A percentile compares a stretch with the other conserved stretches of the same genome.
These are phyloP conservation scores for Crotalus horridus DNA, from an alignment of 2,113 vertebrate genomes.

Conservation along the genomic window DNA sequence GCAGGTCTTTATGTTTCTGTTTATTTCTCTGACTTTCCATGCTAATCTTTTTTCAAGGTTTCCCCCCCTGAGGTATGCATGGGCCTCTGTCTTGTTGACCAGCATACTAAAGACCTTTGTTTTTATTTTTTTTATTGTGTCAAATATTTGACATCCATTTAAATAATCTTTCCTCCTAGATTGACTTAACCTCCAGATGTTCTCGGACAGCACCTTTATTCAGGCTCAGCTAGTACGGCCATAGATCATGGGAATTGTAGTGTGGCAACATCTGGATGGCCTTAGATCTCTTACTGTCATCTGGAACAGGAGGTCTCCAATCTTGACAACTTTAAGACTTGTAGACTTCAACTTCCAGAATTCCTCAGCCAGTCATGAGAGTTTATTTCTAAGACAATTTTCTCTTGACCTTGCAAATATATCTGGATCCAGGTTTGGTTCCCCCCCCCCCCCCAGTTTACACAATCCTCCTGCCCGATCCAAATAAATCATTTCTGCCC, in stretches of 20 bases:
- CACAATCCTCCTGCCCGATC: not conserved
- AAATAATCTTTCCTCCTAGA: not conserved
- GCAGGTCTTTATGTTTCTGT: not conserved
- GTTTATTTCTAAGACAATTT: not conserved
- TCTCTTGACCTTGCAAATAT: not conserved
- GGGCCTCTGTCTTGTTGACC: no score
- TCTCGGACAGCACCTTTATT: not conserved
- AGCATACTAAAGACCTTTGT: not conserved
- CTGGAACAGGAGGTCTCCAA: not conserved
- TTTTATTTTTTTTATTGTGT: not conserved
- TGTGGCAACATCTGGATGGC: not conserved
- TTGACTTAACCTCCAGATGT: not conserved
- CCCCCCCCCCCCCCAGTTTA: not conserved
- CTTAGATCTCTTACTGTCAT: not conserved
- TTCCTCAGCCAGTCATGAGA: not conserved
- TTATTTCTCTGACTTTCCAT: not conserved
- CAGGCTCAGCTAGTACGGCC: not conserved
- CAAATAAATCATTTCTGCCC: not conserved
- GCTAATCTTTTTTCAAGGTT: not conserved
- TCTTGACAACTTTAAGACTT: not conserved
- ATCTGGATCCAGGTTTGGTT: not conserved
- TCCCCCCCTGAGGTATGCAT: not conserved
- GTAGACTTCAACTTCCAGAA: not conserved
- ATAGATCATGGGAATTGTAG: not conserved
- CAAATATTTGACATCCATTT: not conserved